Evolutionary conservation across 2,888 invertebrate species (phyloP).

Genomic region (Steinernema scapterisci): DNA sequence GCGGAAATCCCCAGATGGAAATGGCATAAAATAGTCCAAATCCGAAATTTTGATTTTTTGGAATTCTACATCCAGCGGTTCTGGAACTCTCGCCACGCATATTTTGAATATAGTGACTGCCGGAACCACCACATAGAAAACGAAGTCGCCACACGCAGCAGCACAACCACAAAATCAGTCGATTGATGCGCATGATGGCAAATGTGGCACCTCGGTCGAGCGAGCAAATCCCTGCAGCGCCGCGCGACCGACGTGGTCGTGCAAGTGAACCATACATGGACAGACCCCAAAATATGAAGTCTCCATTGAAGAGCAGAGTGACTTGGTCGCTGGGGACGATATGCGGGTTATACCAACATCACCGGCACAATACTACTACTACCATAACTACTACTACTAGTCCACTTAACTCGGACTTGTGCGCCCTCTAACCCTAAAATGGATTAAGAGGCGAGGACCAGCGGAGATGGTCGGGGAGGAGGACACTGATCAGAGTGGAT

Average conservation of each 20-base stretch:
- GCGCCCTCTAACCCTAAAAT: not conserved
- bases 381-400: too few relatives aligned
- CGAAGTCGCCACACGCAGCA: not conserved
- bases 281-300: not conserved
- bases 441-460: not conserved
- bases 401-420: too few relatives aligned
- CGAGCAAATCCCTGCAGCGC: conserved; percentile 27
- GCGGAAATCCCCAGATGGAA: not conserved
- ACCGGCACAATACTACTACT: too few relatives aligned
- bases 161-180: not conserved
- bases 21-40: too few relatives aligned
- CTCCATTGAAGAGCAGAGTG: too few relatives aligned
- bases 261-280: conserved; percentile 2
- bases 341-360: not conserved
- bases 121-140: not conserved
- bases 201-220: conserved; percentile 30
- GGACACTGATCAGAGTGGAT: not conserved
- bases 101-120: too few relatives aligned
- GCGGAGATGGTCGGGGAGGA: not conserved
- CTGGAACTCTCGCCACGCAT: too few relatives aligned
- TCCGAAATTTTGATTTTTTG: too few relatives aligned
- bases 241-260: not conserved
- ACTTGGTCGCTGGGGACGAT: not conserved
- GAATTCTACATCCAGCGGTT: too few relatives aligned
- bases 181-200: conserved; percentile 32